Evolutionary conservation across 1,140 invertebrate species (phyloP), one percentile per base, ranked within the genome.

Genomic region (Oryzaephilus surinamensis): DNA sequence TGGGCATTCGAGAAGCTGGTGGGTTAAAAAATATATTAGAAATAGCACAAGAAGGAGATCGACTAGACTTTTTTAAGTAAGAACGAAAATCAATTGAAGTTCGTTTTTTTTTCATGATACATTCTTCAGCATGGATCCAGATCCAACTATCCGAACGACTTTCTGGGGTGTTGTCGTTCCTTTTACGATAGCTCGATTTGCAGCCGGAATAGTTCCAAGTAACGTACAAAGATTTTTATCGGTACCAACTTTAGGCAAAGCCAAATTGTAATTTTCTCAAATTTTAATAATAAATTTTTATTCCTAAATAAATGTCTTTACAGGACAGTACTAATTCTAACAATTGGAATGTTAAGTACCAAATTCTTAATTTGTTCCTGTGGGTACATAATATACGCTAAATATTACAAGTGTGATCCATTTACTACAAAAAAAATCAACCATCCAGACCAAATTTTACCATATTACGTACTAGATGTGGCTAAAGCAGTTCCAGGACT

Each of bases 321-420:
- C 16, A 38, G 41, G 6, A 6, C 34, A 5, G 20, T 38, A 6
- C 12, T 32, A 6, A 31, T 38, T 13, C 16, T 30, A 18, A 10
- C 6, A 3, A 6, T 38, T 14, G 34, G 41, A 4, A 16, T 43
- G 23, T 14, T 48, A 1, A 11, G 44, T 6, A 32, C 50, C 8
- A 52, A 52, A 42, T 34, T 38, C 44, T 50, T 48, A 24, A 33
- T 54, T 43, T 66, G 67, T 32, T 67, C 71, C 21, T 74, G 67
- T n/a, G 83, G 83, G 15, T 65, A 84, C 10, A 72, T 83, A 1
- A 74, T 85, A 44, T 85, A 74, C 50, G 79, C 78, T 0, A 69
- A 73, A 12, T 86, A 82, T 56, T 60, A 68, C 28, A 65, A 75
- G 12, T 86, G 82, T 55, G 81, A 86, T 62, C 81, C 81, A 1